Evolutionary conservation across 2,888 invertebrate genomes (phyloP), one percentile per base, ranked within the genome.

Genomic region (Tuberolachnus salignus): DNA sequence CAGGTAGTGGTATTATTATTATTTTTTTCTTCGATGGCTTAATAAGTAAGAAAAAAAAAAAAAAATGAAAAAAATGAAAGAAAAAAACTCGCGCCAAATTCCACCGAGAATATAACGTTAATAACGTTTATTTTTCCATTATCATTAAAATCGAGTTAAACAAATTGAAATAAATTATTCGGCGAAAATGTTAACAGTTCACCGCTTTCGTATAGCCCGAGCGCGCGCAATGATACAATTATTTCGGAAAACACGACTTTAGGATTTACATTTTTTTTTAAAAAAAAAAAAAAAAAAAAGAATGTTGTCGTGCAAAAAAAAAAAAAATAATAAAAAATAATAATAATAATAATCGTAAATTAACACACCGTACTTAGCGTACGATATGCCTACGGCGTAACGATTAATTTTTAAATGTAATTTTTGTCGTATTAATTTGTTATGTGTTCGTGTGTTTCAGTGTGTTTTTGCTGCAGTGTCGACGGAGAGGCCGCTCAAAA

Each of bases 381-480:
- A 26, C 26, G 10, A n/a, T n/a, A n/a, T 3, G 16, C 26, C 3
- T 59, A 53, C 0, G 0, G n/a, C 51, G 1, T 51, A 51, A n/a
- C 51, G 19, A 19, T 19, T 55, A 55, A 16, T 10, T 59, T n/a
- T 16, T 59, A 26, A 19, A n/a, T 53, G 19, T 23, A 23, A n/a
- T 16, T 26, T 34, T 59, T 34, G 34, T 42, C n/a, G 61, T 4
- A n/a, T 34, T 42, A 63, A 63, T 63, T 42, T 63, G 11, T 3
- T n/a, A 34, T n/a, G n/a, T n/a, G 10, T 73, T 51, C 67, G 46
- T 57, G 34, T 64, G 78, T 78, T 78, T 59, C 67, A 78, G 78
- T 34, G 78, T 34, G 42, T 51, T 13, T 57, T 42, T 16, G 26
- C 42, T 16, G 26, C 51, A 26, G 19, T n/a, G 69, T 57, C 51